These are phyloP conservation scores for Sylvia atricapilla DNA, from an alignment of 2,113 vertebrate species.

Conservation along the genomic window DNA sequence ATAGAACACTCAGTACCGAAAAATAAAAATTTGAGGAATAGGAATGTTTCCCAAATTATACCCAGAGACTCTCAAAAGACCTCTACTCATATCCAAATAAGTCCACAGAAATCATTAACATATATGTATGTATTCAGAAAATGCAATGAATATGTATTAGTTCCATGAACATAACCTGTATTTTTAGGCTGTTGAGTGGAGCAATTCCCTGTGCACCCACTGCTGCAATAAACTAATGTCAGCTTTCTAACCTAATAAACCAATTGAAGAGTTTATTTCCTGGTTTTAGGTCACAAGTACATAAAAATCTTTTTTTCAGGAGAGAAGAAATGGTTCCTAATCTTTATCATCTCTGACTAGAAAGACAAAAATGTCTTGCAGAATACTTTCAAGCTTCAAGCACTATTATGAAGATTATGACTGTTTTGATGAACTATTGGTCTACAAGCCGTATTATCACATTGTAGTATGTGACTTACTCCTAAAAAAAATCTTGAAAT, in stretches of 20 bases:
- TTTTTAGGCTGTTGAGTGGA: background rate
- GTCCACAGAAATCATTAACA: no score
- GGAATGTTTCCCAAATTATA: background rate
- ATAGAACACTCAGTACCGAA: background rate
- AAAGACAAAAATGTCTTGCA: background rate
- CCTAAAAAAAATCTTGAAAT: background rate
- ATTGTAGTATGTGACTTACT: background rate
- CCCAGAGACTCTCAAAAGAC: background rate
- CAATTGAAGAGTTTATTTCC: background rate
- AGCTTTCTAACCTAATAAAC: background rate
- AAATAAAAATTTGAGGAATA: background rate
- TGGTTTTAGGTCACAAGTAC: background rate
- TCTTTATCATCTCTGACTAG: background rate
- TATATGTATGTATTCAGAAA: no score
- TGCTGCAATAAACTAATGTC: background rate
- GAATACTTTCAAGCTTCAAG: background rate
- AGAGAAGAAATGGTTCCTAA: background rate
- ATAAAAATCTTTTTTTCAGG: background rate
- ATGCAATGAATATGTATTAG: no score
- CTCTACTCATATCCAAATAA: background rate
- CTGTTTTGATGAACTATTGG: background rate
- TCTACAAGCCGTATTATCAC: background rate
- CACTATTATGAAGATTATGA: background rate
- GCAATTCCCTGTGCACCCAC: rapidly evolving
- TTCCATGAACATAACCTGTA: background rate